Base-by-base conservation (phyloP, 2,888 invertebrate genomes). In the Meganola albula region DNA sequence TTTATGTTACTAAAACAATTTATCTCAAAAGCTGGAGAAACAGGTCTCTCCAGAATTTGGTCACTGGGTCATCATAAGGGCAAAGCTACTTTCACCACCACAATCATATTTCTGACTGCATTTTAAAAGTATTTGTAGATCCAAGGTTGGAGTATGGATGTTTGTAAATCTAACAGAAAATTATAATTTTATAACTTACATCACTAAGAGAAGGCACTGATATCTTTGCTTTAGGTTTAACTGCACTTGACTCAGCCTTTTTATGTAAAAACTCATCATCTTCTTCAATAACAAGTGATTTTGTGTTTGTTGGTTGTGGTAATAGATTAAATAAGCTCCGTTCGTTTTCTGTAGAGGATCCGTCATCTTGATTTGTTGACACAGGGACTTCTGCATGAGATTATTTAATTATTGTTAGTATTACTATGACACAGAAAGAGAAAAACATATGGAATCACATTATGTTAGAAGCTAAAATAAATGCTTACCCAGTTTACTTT, bases 141-240 rank as follows among this genome's bases (percentile, higher is more conserved):
- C n/a, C n/a, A n/a, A n/a, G n/a, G n/a, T n/a, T n/a, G n/a, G n/a
- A n/a, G n/a, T n/a, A n/a, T n/a, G n/a, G n/a, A n/a, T n/a, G n/a
- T n/a, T n/a, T n/a, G n/a, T n/a, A n/a, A n/a, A n/a, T n/a, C n/a
- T n/a, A n/a, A n/a, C n/a, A n/a, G n/a, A n/a, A n/a, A n/a, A n/a
- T n/a, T n/a, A 16, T 5, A 6, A 16, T 16, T n/a, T 8, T 12
- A 5, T 1, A 23, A 56, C 75, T 73, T 74, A 90, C 90, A 66
- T 92, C 90, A 48, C 85, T 88, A 3, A 93, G 72, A 1, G 91
- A 90, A 1, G 93, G 93, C 28, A 93, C 88, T 23, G 87, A 87
- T 44, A 93, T 93, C 68, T 88, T 90, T 1, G 91, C 89, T 34
- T 89, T 83, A 44, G 78, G 83, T 70, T 72, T 86, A 41, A 74